Conservation (phyloP, 1,140 invertebrate genomes). For the Magallana gigas region DNA sequence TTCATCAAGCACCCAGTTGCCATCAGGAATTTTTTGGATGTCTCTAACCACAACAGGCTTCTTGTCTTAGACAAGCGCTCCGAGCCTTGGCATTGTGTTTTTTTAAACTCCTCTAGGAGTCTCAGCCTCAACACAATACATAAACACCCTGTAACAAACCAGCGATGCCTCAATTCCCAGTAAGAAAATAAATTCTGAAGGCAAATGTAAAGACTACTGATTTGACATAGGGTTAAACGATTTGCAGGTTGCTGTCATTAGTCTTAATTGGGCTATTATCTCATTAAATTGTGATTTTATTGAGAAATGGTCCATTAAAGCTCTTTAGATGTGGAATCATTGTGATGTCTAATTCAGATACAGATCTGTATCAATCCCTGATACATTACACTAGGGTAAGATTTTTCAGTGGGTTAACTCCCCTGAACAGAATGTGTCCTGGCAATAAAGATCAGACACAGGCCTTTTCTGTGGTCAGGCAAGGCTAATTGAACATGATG, state of each 20-base stretch:
- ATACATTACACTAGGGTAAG: background rate
- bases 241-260: constrained; percentile 23
- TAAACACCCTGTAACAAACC: background rate
- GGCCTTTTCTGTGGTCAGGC: background rate
- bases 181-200: constrained; percentile 19
- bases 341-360: constrained; percentile 14
- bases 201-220: constrained; percentile 9
- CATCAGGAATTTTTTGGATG: constrained; percentile 13
- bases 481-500: constrained; percentile 27
- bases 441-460: background rate
- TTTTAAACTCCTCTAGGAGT: background rate
- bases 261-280: constrained; percentile 36
- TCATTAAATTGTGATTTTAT: constrained; percentile 39
- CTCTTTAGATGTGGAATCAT: constrained; percentile 33
- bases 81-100: background rate
- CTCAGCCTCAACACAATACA: background rate
- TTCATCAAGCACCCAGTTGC: constrained; percentile 35
- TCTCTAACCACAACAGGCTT: constrained; percentile 29
- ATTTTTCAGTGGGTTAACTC: background rate
- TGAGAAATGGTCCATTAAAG: constrained; percentile 29
- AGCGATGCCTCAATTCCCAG: background rate
- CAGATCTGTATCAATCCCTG: background rate
- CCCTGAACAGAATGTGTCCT: background rate
- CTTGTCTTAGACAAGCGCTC: constrained; percentile 3
- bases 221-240: constrained; percentile 11